A percentile compares a stretch with the other conserved stretches of the same genome.
These are phyloP conservation scores for Zoanthus sociatus DNA, from an alignment of 92 coral and sea anemone species.

Conservation along the genomic window DNA sequence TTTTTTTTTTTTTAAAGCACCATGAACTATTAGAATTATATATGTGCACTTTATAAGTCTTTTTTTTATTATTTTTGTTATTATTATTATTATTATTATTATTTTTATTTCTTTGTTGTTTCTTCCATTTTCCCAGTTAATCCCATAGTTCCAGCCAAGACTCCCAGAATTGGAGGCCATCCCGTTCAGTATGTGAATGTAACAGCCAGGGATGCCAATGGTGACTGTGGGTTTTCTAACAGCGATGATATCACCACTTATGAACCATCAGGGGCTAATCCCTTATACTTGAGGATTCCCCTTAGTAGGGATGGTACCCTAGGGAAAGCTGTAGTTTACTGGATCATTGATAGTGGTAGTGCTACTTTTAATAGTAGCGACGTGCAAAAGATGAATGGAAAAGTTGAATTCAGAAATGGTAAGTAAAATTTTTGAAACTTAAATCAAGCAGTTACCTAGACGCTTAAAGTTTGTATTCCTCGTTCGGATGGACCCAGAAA, in stretches of 20 bases:
- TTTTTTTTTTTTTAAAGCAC: too few species aligned
- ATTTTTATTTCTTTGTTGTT: not conserved
- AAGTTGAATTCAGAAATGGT: constrained; percentile 82
- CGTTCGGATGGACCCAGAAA: too few species aligned
- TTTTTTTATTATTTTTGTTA: too few species aligned
- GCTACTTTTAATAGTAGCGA: constrained; percentile 68
- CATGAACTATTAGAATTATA: too few species aligned
- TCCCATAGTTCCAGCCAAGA: constrained; percentile 64
- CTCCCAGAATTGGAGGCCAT: constrained; percentile 83
- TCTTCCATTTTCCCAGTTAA: constrained; percentile 45
- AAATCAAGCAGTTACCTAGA: too few species aligned
- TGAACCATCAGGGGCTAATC: constrained; percentile 77
- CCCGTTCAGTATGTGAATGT: constrained; percentile 70
- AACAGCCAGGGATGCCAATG: constrained; percentile 85
- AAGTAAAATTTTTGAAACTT: not conserved
- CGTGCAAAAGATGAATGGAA: constrained; percentile 72
- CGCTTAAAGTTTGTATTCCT: too few species aligned
- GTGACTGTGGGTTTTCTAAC: constrained; percentile 86
- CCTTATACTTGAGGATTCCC: constrained; percentile 53
- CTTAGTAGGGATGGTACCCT: constrained; percentile 89
- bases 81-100: not conserved
- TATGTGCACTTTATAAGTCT: too few species aligned
- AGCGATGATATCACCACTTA: constrained; percentile 63
- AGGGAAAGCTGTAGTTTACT: constrained; percentile 70
- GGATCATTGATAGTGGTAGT: constrained; percentile 77